Evolutionary conservation across 2,797 vertebrate genomes (phyloP), one percentile per base, ranked within the genome.

Genomic region (Enoplosus armatus): DNA sequence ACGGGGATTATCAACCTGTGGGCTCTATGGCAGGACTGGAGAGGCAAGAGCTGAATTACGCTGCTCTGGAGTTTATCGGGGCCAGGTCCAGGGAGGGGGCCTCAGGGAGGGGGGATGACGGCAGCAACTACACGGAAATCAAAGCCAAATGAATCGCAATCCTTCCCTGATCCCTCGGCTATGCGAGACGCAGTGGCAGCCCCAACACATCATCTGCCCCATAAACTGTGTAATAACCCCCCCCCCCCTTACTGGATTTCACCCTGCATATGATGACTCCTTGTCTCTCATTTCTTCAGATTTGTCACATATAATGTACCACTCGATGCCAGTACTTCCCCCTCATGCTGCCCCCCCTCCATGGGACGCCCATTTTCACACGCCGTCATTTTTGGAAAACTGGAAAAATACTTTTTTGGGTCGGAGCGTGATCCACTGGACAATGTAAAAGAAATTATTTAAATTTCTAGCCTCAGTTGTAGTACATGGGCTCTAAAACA

Each of bases 111-210:
- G 93, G 92, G 87, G 95, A 96, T 90, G 95, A 96, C 31, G 92
- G 92, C 91, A 92, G 93, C 91, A 95, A 95, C 92, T 96, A 96
- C 87, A 91, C 92, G 63, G 95, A 96, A 92, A 96, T 96, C 90
- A 95, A 96, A 93, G 90, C 95, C 90, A 96, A 96, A 96, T 96
- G 95, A 96, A 95, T 91, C 92, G 94, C 94, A 26, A 95, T 96
- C 92, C 95, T 96, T 95, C 95, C 95, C 95, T 96, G 95, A 96
- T 92, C 87, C 94, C 86, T 95, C 90, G 87, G 87, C 92, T 85
- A 85, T 64, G 91, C 91, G 85, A 92, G 94, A 96, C 86, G 90
- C 92, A 87, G 94, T 88, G 92, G 91, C 93, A 91, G 77, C 87
- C 89, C 85, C 56, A 53, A 47, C 73, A 72, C 79, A 67, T 72